Percentiles rank a stretch among this genome's conserved stretches.
Evolutionary conservation across 2,888 invertebrate species (phyloP).

Genomic region (Drosophila infuscata): DNA sequence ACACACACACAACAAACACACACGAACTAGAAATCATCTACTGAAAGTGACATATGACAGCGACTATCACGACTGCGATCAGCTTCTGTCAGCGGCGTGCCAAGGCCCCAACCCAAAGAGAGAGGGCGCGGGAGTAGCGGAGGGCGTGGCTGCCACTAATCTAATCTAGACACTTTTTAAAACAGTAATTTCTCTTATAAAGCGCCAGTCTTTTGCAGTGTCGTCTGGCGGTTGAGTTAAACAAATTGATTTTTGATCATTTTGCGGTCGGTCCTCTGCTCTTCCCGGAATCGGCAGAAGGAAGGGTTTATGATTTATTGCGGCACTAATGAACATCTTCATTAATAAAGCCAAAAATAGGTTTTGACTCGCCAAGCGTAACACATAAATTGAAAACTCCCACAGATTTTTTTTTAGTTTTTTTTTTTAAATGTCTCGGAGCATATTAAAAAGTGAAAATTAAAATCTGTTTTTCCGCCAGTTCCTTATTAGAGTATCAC

Average conservation of each 20-base stretch:
- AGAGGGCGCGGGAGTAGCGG: background rate
- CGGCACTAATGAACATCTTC: background rate
- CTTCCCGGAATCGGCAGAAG: background rate
- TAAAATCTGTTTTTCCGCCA: background rate
- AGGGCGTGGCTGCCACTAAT: constrained; percentile 38
- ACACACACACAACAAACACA: background rate
- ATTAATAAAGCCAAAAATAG: constrained; percentile 5
- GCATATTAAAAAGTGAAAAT: background rate
- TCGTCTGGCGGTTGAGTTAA: background rate
- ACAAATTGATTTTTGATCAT: constrained; percentile 19
- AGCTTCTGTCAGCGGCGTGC: constrained; percentile 46
- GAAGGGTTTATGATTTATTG: background rate
- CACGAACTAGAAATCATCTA: constrained; percentile 4
- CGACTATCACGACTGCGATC: constrained; percentile 60
- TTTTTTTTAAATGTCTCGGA: background rate
- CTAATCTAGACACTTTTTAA: constrained; percentile 59
- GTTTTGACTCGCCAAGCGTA: background rate
- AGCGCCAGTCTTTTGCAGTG: background rate
- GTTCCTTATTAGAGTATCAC: background rate
- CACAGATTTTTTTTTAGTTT: background rate
- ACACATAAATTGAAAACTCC: background rate
- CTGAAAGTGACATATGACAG: constrained; percentile 46
- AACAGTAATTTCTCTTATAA: constrained; percentile 57
- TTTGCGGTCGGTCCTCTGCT: background rate
- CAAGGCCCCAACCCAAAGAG: constrained; percentile 40